Conservation (phyloP, 2,797 vertebrate genomes). For the Rhinella marina region DNA sequence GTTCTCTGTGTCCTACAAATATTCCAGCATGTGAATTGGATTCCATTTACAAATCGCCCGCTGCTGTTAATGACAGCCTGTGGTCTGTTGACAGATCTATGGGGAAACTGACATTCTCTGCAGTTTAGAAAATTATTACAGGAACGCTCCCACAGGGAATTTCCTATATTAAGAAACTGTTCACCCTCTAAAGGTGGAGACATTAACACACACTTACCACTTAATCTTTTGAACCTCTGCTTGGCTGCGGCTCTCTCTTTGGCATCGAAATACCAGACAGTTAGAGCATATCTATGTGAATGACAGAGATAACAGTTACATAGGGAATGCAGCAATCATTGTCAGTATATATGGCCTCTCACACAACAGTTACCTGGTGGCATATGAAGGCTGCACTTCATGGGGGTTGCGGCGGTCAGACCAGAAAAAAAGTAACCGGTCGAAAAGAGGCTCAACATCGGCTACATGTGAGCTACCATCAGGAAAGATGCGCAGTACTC, state of each 20-base stretch:
- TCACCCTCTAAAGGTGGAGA: neutral
- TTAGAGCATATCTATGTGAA: slow-evolving; percentile 87
- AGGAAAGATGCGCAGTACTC: slow-evolving; percentile 90
- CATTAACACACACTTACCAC: slow-evolving; percentile 71
- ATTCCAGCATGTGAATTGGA: no score
- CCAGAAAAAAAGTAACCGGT: slow-evolving; percentile 94
- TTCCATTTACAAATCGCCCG: no score
- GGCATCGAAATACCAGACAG: slow-evolving; percentile 95
- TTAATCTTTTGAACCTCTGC: slow-evolving; percentile 84
- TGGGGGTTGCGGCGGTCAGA: slow-evolving; percentile 95
- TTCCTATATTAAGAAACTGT: no score
- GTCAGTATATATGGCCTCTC: no score
- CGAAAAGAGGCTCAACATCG: slow-evolving; percentile 90
- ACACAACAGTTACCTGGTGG: slow-evolving; percentile 78
- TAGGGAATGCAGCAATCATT: no score
- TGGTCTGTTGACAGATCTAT: no score
- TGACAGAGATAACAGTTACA: neutral
- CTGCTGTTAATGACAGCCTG: no score
- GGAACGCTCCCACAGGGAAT: no score
- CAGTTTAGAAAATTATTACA: no score
- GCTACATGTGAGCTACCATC: slow-evolving; percentile 86
- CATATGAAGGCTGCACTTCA: slow-evolving; percentile 92
- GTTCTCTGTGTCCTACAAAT: no score
- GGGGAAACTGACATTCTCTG: no score
- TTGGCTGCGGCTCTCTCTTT: slow-evolving; percentile 93